These are phyloP conservation scores for Puntigrus tetrazona DNA, from an alignment of 2,113 vertebrate genomes.

Conservation along the genomic window DNA sequence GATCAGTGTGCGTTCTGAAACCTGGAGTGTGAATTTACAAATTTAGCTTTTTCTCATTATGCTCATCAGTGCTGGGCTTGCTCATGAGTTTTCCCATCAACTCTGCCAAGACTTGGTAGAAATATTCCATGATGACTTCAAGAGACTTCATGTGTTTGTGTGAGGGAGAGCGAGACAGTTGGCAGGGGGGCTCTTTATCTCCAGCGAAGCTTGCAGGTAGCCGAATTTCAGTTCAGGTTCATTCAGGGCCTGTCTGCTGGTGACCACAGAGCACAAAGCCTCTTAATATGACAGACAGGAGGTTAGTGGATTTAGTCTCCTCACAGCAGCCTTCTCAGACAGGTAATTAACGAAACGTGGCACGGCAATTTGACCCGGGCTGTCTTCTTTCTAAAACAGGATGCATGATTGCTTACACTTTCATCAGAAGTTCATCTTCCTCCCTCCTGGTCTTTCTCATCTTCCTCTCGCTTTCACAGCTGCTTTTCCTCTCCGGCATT, in stretches of 20 bases:
- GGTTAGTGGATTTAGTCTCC: slow-evolving; percentile 44
- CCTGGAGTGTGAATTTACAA: slow-evolving; percentile 29
- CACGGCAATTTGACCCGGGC: slow-evolving; percentile 37
- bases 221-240: slow-evolving; percentile 30
- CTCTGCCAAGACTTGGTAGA: slow-evolving; percentile 30
- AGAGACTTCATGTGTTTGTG: neutral
- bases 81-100: slow-evolving; percentile 35
- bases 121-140: slow-evolving; percentile 30
- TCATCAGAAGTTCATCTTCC: slow-evolving; percentile 46
- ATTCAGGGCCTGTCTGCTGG: slow-evolving; percentile 32
- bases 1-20: slow-evolving; percentile 6
- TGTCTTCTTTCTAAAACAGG: slow-evolving; percentile 39
- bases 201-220: slow-evolving; percentile 28
- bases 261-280: slow-evolving; percentile 41
- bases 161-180: neutral
- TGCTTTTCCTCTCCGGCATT: neutral
- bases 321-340: slow-evolving; percentile 40
- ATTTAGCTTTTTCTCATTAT: slow-evolving; percentile 21
- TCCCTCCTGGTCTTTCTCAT: neutral
- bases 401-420: slow-evolving; percentile 33
- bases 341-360: slow-evolving; percentile 48
- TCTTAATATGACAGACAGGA: slow-evolving; percentile 49
- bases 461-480: slow-evolving; percentile 18
- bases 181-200: slow-evolving; percentile 10
- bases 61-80: slow-evolving; percentile 13